Evolutionary conservation across 2,113 vertebrate species (phyloP).

Genomic region (Nesogale talazaci): DNA sequence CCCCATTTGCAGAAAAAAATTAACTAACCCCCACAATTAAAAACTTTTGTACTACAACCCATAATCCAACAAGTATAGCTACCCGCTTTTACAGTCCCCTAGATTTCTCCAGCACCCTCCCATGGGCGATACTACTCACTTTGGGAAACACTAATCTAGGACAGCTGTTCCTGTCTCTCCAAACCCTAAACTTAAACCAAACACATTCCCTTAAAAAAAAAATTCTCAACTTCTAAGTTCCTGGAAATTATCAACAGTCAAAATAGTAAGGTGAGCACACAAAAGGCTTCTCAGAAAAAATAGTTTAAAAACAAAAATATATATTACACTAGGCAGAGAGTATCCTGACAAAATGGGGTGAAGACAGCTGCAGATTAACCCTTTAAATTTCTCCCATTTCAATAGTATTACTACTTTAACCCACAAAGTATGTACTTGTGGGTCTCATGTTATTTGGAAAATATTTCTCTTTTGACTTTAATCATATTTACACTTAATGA

Average conservation of each 20-base stretch:
- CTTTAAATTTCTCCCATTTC: neutral
- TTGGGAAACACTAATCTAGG: too few relatives aligned
- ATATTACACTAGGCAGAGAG: neutral
- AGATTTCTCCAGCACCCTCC: too few relatives aligned
- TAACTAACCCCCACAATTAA: too few relatives aligned
- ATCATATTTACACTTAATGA: neutral
- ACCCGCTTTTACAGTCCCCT: too few relatives aligned
- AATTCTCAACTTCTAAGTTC: conserved; percentile 7
- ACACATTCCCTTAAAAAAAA: neutral
- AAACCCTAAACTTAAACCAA: neutral
- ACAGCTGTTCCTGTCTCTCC: neutral
- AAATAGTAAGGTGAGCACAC: neutral
- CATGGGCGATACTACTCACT: too few relatives aligned
- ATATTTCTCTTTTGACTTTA: too few relatives aligned
- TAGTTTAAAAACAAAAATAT: conserved; percentile 36
- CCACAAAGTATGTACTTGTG: neutral
- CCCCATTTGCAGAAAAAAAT: too few relatives aligned
- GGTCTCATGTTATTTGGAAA: neutral
- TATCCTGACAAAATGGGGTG: neutral
- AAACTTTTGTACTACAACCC: too few relatives aligned
- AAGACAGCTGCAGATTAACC: neutral
- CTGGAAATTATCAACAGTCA: conserved; percentile 31
- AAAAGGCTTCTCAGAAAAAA: conserved; percentile 17
- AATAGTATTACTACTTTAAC: neutral
- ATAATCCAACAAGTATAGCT: too few relatives aligned